phyloP scores from a whole-genome alignment of 2,113 vertebrate species.

The Glareola pratincola region DNA sequence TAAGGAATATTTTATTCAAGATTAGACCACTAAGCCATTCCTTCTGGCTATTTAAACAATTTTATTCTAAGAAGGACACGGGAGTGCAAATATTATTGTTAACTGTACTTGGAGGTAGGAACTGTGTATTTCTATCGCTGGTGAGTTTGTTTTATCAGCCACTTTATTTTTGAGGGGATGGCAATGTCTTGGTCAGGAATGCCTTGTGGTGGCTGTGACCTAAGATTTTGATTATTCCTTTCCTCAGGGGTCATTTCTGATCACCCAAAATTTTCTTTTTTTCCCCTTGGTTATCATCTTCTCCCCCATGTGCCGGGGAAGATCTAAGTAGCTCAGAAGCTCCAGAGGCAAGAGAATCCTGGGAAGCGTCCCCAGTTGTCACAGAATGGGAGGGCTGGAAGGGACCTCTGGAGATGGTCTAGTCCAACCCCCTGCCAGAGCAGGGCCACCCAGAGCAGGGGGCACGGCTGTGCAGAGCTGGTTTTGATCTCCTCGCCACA shows the following conservation, averaged over 20 bases:
- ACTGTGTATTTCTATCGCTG: not conserved
- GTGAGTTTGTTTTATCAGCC: not conserved
- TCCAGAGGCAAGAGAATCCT: not conserved
- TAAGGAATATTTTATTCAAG: not conserved
- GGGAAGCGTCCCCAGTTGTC: not conserved
- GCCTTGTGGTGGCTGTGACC: not conserved
- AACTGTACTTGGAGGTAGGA: not conserved
- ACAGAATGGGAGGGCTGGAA: too few relatives aligned
- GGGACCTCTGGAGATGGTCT: too few relatives aligned
- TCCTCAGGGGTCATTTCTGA: not conserved
- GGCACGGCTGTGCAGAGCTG: not conserved
- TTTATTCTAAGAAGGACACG: not conserved
- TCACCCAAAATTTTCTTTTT: not conserved
- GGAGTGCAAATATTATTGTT: slow-evolving; percentile 53
- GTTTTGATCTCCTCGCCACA: not conserved
- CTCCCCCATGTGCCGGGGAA: not conserved
- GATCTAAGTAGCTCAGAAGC: not conserved
- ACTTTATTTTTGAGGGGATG: not conserved
- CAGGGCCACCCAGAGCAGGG: too few relatives aligned
- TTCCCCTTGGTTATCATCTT: not conserved
- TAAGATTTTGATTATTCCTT: not conserved
- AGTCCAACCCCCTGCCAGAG: too few relatives aligned
- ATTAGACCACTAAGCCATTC: not conserved
- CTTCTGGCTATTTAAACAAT: slow-evolving; percentile 12
- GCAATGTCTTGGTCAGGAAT: not conserved